These are phyloP conservation scores for Dryas iulia DNA, from an alignment of 1,140 invertebrate genomes.

Conservation along the genomic window DNA sequence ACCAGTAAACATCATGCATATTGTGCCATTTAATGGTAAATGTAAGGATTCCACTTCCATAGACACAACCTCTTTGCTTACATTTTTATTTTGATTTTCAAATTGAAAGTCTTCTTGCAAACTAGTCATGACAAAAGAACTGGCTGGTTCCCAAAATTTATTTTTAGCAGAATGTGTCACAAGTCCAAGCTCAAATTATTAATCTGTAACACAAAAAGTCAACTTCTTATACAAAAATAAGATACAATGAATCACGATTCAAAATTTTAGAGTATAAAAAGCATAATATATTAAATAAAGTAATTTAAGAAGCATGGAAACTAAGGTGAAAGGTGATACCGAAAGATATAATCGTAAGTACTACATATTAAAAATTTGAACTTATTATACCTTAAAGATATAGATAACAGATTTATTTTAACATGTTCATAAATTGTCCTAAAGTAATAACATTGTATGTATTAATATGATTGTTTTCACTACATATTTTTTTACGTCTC, in stretches of 20 bases:
- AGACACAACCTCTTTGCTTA: slow-evolving; percentile 52
- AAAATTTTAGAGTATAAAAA: slow-evolving; percentile 43
- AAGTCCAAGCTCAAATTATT: slow-evolving; percentile 51
- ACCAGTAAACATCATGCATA: slow-evolving; percentile 81
- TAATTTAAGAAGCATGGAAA: slow-evolving; percentile 38
- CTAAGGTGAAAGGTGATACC: slow-evolving; percentile 25
- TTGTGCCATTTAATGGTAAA: slow-evolving; percentile 61
- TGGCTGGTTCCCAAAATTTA: slow-evolving; percentile 72
- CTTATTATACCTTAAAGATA: background rate
- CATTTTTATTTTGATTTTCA: slow-evolving; percentile 29
- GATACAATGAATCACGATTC: slow-evolving; percentile 45
- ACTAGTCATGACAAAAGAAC: slow-evolving; percentile 71
- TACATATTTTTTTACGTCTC: background rate
- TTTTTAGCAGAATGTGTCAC: slow-evolving; percentile 71
- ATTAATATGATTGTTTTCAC: background rate
- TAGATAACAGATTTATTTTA: background rate
- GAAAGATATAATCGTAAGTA: slow-evolving; percentile 54
- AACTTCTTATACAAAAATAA: slow-evolving; percentile 47
- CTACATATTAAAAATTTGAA: background rate
- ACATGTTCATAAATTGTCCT: background rate
- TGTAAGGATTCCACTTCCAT: slow-evolving; percentile 53
- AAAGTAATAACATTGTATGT: background rate
- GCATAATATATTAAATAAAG: slow-evolving; percentile 23
- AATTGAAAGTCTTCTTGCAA: slow-evolving; percentile 52
- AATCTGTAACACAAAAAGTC: slow-evolving; percentile 59